Base-by-base conservation (phyloP, 37 sponge, comb jelly and placozoan species). In the Halichondria panicea region DNA sequence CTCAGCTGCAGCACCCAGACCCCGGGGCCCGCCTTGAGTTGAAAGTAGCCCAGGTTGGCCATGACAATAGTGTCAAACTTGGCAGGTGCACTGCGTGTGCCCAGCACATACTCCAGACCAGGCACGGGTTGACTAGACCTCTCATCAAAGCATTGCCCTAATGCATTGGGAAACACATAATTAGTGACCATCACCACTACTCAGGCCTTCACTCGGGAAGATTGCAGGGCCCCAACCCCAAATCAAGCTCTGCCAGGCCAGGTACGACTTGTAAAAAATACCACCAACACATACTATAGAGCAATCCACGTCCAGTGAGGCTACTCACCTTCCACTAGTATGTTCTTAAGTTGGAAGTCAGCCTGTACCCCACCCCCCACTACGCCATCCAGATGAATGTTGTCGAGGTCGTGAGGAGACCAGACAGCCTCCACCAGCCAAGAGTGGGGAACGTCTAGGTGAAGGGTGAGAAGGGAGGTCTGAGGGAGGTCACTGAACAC, bases 41-140 rank as follows among this genome's bases (percentile, higher is more conserved):
- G 97, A 77, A 90, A 97, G 82, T 97, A 97, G 8, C 97, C 97
- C 58, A 97, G 77, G 68, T 97, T 97, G 0, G 94, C 97, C 97
- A 97, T 97, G 40, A 97, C 97, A 36, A 97, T 84, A 43, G 94
- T 97, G 70, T 97, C 97, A 81, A 83, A 87, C 1, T 61, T 32
- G 15, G 87, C 78, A 4, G 92, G 89, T 0, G 74, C 43, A 2
- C 68, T 53, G 15, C 50, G 54, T n/a, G 94, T 91, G 34, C 91
- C 91, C 43, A 97, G 66, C 40, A 88, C 85, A 59, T 83, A 88
- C 68, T 97, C 91, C 13, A 97, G 78, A 9, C 97, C 97, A 2
- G 87, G 95, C 28, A 78, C 80, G 36, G 97, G 97, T 36, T 71
- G 61, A 27, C 72, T 65, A 50, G 85, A 72, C 18, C 35, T 52